These are phyloP conservation scores for Mythimna ferrago DNA, from an alignment of 2,888 invertebrate genomes.

Conservation along the genomic window DNA sequence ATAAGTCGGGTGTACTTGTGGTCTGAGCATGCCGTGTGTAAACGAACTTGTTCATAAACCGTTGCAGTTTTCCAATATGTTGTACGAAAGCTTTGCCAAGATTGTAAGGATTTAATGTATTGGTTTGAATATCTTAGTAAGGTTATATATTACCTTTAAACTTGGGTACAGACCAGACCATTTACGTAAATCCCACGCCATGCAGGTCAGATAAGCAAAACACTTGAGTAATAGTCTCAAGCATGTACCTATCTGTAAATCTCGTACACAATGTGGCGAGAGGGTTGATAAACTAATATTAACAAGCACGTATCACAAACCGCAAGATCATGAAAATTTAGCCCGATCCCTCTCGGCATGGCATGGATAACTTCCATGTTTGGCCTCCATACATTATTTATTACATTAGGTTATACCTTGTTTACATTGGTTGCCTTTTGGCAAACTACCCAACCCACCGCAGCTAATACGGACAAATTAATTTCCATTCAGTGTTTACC, in stretches of 20 bases:
- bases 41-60: conserved; percentile 49
- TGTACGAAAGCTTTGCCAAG: conserved; percentile 11
- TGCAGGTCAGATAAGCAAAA: conserved; percentile 63
- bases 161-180: conserved; percentile 28
- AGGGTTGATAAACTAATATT: conserved; percentile 89
- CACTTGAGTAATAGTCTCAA: conserved; percentile 69
- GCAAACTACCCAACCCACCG: conserved; percentile 77
- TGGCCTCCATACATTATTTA: conserved; percentile 88
- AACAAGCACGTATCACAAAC: conserved; percentile 86
- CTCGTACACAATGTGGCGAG: conserved; percentile 80
- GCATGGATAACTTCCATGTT: conserved; percentile 86
- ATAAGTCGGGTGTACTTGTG: conserved; percentile 57
- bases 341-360: conserved; percentile 83
- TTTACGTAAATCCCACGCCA: conserved; percentile 46
- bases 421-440: conserved; percentile 84
- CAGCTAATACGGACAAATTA: conserved; percentile 78
- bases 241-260: conserved; percentile 78
- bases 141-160: conserved; percentile 26
- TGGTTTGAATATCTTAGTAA: conserved; percentile 20
- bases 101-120: conserved; percentile 27
- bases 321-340: conserved; percentile 90
- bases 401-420: conserved; percentile 84
- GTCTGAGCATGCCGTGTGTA: conserved; percentile 48
- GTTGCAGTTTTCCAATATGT: conserved; percentile 50
- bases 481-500: conserved; percentile 75